A percentile compares a stretch with the other conserved stretches of the same genome.
Conservation (phyloP, 2,797 vertebrate species). For the Acomys russatus region DNA sequence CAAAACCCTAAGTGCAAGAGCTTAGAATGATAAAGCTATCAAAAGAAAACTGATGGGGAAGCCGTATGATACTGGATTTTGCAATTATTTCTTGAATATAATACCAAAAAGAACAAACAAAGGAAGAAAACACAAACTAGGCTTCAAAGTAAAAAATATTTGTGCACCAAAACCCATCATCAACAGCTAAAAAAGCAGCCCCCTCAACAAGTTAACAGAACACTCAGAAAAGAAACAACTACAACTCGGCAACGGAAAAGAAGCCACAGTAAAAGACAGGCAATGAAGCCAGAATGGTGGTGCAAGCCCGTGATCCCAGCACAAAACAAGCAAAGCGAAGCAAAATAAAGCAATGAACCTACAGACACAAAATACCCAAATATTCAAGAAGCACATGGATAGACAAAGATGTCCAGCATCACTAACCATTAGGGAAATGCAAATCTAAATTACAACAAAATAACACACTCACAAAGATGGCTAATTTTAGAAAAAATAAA, state of each 20-base stretch:
- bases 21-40: slow-evolving; percentile 22
- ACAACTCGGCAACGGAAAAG: neutral
- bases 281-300: neutral
- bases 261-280: neutral
- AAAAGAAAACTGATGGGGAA: neutral
- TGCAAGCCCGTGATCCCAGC: no score
- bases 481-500: neutral
- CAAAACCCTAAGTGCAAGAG: neutral
- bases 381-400: neutral
- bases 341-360: neutral
- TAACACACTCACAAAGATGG: neutral
- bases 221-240: neutral
- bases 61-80: neutral
- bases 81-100: neutral
- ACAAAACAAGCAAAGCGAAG: no score
- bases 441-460: neutral
- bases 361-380: neutral
- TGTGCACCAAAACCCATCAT: neutral
- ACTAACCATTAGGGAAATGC: neutral
- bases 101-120: neutral
- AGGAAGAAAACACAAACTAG: neutral
- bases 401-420: neutral
- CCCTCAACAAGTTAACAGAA: no score
- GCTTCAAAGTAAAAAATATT: neutral
- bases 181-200: neutral